Conservation (phyloP, 2,113 vertebrate genomes). For the Myodes glareolus region DNA sequence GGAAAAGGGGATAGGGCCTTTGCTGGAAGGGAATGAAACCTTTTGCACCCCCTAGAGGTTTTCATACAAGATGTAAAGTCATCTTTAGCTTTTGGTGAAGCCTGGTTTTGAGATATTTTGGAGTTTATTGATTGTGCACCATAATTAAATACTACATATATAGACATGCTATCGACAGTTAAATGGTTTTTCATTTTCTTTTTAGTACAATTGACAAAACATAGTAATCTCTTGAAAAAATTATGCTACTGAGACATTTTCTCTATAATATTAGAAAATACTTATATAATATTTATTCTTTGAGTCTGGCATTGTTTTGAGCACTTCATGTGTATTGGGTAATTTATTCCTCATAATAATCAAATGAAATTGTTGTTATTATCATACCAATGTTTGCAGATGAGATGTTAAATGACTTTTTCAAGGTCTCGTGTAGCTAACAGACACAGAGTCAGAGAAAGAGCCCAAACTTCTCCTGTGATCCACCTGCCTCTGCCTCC, state of each 20-base stretch:
- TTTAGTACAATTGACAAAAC: conserved; percentile 10
- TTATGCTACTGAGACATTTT: conserved; percentile 19
- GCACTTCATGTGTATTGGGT: background rate
- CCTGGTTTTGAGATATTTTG: conserved; percentile 48
- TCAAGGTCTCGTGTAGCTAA: background rate
- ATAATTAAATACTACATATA: conserved; percentile 56
- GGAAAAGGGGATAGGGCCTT: background rate
- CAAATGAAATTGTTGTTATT: background rate
- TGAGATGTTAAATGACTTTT: background rate
- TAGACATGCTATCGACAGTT: conserved; percentile 62
- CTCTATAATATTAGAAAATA: conserved; percentile 45
- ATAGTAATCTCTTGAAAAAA: background rate
- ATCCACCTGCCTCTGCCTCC: background rate
- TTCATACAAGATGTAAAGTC: conserved; percentile 22
- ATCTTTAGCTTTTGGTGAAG: conserved; percentile 22
- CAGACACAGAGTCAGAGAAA: conserved; percentile 25
- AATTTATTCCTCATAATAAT: conserved; percentile 2
- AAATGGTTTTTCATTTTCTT: conserved; percentile 6
- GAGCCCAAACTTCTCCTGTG: background rate
- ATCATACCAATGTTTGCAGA: conserved; percentile 19
- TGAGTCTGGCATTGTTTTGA: conserved; percentile 30
- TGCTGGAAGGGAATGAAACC: background rate
- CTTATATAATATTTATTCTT: background rate
- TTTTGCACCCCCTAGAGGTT: background rate
- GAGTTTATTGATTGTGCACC: conserved; percentile 38